Base-by-base conservation (phyloP, 2,888 invertebrate genomes). In the Corbicula japonica region DNA sequence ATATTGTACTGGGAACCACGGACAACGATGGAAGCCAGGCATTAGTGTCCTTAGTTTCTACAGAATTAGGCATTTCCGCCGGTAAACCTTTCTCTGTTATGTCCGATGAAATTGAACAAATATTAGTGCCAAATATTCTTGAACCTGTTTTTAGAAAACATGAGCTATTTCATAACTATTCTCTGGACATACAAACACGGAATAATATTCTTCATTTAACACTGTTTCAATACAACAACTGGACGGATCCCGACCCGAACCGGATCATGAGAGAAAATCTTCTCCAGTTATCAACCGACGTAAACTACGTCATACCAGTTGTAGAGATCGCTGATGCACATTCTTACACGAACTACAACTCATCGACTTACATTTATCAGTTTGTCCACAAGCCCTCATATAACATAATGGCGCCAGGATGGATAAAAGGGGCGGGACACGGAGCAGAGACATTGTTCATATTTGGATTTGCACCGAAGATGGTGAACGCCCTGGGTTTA, bases 181-280 rank as follows among this genome's bases (percentile, higher is more conserved):
- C 76, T 0, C 38, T 74, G 0, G 26, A 62, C 30, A 68, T 48
- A 54, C 15, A 54, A 5, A 72, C 72, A 3, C 30, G 66, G 18
- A 58, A 68, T 23, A 65, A 71, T 32, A 56, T 83, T 0, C 28
- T 48, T 30, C 35, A 52, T 3, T 61, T 77, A 4, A 65, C 72
- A 4, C 62, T 74, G 23, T 77, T 69, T 35, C 71, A 77, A 4
- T 83, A 77, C 23, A 75, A 80, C n/a, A 83, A 80, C 56, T 83
- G 83, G 83, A 68, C 80, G 5, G 77, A 77, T 50, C 83, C 83
- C 2, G 62, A 75, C 30, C 62, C 52, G n/a, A 69, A 41, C 30
- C 23, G 56, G 1, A 56, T 44, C 35, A 60, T 80, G 15, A 56
- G 58, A 44, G 48, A 75, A 3, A 78, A 72, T 35, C 38, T 77